Base-by-base conservation (phyloP, 1,140 invertebrate species). In the Aphis gossypii region DNA sequence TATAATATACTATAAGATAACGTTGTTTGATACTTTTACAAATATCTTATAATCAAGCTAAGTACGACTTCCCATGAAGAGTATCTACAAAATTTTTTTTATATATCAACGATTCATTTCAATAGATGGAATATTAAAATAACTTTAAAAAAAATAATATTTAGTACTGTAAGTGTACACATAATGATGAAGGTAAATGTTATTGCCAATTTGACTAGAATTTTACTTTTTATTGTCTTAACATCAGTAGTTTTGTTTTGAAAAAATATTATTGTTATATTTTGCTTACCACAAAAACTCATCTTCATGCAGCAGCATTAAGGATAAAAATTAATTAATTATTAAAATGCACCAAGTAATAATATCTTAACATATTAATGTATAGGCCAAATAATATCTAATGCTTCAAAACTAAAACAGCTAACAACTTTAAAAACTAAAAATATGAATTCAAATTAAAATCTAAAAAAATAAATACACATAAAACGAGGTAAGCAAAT, bases 261-360 rank as follows among this genome's bases (percentile, higher is more conserved):
- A 44, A 60, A 90, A 60, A 90, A 90, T 90, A 90, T n/a, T 44
- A 44, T 44, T 60, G 56, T 84, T 93, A 54, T 68, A 94, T 88
- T 93, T 90, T 94, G 88, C 94, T 94, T 90, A 94, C 94, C 86
- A 94, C 93, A 90, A 92, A 76, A 83, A 94, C 23, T 93, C 92
- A 93, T 93, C 92, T 93, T 93, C 82, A 93, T 93, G 76, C 68
- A 93, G 76, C 68, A 93, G 92, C 92, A 93, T 51, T 84, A 86
- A 93, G 7, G 20, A 56, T 92, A 92, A 92, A 91, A 92, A 56
- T 30, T 93, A 56, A 93, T 51, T 92, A 51, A 83, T 84, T 56
- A 54, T 86, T 93, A 38, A 93, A 84, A 93, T 93, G 92, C 92
- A 93, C 35, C 82, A 93, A 92, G 76, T 92, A 84, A 86, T 84